Percentiles rank a stretch among this genome's conserved stretches.
Conservation (phyloP, 2,797 vertebrate species). For the Chrysolophus pictus region DNA sequence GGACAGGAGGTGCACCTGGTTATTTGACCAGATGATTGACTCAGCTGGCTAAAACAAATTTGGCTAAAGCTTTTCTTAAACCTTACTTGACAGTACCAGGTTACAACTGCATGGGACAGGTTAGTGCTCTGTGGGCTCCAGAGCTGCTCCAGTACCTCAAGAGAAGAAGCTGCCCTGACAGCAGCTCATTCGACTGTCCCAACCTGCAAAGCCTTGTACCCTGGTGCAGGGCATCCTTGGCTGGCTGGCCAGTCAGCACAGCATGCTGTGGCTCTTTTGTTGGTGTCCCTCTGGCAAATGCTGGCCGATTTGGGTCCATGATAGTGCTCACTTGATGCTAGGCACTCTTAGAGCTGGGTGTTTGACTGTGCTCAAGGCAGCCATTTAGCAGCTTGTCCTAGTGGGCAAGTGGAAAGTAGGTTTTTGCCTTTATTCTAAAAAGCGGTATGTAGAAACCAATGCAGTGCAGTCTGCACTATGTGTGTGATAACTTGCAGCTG, state of each 20-base stretch:
- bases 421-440: not conserved
- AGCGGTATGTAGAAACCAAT: not conserved
- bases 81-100: not conserved
- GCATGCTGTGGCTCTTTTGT: rapidly evolving
- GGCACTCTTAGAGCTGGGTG: rapidly evolving
- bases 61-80: not conserved
- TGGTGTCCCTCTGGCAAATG: not conserved
- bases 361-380: not conserved
- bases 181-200: rapidly evolving
- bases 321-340: not conserved
- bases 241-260: not conserved
- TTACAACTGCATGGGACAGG: not conserved
- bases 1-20: not conserved
- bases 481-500: constrained; percentile 31
- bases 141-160: not conserved
- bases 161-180: not conserved
- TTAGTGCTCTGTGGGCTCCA: not conserved
- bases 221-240: not conserved
- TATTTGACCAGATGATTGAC: not conserved
- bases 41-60: not conserved
- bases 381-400: not conserved
- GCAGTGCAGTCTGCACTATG: not conserved
- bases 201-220: rapidly evolving
- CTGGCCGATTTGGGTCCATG: rapidly evolving
- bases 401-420: not conserved